Conservation (phyloP, 1,140 invertebrate species). For the Drosophila sulfurigaster region DNA sequence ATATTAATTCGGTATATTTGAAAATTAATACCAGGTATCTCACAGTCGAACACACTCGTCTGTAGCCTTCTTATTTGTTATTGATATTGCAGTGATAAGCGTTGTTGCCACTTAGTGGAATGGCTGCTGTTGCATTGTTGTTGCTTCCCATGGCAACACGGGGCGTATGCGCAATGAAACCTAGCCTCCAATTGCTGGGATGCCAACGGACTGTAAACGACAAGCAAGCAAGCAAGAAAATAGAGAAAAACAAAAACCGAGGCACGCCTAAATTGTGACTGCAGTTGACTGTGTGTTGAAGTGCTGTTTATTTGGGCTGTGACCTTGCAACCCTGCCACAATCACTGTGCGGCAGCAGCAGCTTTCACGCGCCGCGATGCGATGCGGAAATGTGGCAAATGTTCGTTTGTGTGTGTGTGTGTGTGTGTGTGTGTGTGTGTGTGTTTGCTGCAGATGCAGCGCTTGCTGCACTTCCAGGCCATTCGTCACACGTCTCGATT, state of each 20-base stretch:
- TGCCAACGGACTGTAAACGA: constrained; percentile 22
- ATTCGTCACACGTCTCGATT: constrained; percentile 80
- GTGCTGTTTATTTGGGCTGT: constrained; percentile 36
- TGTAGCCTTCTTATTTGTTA: constrained; percentile 13
- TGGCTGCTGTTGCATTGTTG: constrained; percentile 19
- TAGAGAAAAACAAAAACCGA: no score
- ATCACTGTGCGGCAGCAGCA: constrained; percentile 2
- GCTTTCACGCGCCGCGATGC: constrained; percentile 45
- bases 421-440: no score
- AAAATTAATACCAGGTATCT: not conserved
- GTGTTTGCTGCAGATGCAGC: constrained; percentile 38
- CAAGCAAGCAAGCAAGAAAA: not conserved
- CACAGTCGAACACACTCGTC: not conserved
- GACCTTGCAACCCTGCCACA: constrained; percentile 41
- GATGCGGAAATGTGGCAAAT: constrained; percentile 65
- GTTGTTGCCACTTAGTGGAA: constrained; percentile 34
- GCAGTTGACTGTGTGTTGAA: not conserved
- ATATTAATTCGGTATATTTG: no score
- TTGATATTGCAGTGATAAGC: constrained; percentile 65
- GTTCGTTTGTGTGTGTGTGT: no score
- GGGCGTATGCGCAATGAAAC: constrained; percentile 55
- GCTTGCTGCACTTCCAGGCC: constrained; percentile 77
- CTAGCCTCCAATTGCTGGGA: constrained; percentile 2
- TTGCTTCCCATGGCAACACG: constrained; percentile 15
- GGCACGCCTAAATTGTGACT: not conserved